phyloP scores from a whole-genome alignment of 1,140 invertebrate genomes.

The Scaptomyza pallida region DNA sequence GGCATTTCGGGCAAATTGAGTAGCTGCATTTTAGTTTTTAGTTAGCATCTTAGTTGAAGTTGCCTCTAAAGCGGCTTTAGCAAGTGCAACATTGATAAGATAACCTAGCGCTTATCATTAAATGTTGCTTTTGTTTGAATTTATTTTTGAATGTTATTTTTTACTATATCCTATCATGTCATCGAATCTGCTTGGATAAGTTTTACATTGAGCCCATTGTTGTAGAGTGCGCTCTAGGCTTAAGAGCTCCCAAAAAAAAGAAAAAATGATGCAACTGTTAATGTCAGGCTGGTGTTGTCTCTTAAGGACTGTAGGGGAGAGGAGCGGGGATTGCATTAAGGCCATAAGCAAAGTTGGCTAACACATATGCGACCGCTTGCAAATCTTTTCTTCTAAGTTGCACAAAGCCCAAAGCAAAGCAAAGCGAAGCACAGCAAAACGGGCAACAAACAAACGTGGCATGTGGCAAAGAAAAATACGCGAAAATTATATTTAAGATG shows the following conservation, averaged over 20 bases:
- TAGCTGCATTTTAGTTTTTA: not conserved
- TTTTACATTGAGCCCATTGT: not conserved
- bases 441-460: conserved; percentile 50
- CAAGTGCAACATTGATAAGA: not conserved
- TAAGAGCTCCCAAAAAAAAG: conserved; percentile 43
- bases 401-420: conserved; percentile 16
- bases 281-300: not conserved
- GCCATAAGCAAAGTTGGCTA: conserved; percentile 12
- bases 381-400: conserved; percentile 66
- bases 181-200: not conserved
- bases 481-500: conserved; percentile 82
- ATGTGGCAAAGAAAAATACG: conserved; percentile 65
- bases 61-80: not conserved
- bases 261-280: conserved; percentile 70
- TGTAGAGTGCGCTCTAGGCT: conserved; percentile 10
- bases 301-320: not conserved
- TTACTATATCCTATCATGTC: too few species aligned
- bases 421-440: conserved; percentile 13
- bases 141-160: too few species aligned
- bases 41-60: not conserved
- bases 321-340: not conserved
- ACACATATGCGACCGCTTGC: conserved; percentile 67
- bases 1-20: conserved; percentile 11
- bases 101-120: too few species aligned
- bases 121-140: too few species aligned